Evolutionary conservation across 2,113 vertebrate genomes (phyloP).

Genomic region (Aegithalos caudatus): DNA sequence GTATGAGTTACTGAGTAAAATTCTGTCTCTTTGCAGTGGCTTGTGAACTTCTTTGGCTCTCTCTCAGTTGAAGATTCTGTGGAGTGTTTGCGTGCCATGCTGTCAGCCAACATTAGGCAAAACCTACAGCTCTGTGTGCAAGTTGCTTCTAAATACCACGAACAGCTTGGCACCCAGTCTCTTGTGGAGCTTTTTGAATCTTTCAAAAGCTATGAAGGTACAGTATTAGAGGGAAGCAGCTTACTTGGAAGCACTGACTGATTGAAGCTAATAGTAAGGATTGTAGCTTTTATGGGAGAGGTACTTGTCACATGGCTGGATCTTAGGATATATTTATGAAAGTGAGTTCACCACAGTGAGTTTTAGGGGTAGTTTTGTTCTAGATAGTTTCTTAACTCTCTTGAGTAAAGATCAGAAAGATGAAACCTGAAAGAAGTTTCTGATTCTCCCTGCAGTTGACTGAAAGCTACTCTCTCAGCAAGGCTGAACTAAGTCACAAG

Average conservation of each 20-base stretch:
- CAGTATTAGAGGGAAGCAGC: background rate
- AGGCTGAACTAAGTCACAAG: background rate
- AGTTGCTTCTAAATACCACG: constrained; percentile 91
- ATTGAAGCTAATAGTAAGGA: background rate
- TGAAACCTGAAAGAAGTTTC: background rate
- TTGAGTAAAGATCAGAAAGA: background rate
- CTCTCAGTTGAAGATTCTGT: constrained; percentile 89
- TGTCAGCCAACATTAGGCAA: constrained; percentile 89
- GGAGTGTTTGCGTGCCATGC: constrained; percentile 88
- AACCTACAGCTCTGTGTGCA: constrained; percentile 91
- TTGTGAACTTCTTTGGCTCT: constrained; percentile 90
- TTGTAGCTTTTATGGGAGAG: background rate
- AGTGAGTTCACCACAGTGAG: background rate
- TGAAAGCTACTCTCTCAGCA: background rate
- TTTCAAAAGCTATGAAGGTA: constrained; percentile 94
- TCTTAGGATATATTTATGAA: background rate
- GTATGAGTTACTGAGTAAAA: background rate
- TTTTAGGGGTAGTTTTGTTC: background rate
- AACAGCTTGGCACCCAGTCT: constrained; percentile 86
- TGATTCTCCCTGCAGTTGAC: background rate
- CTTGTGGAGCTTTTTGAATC: constrained; percentile 93
- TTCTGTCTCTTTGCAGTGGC: constrained; percentile 77
- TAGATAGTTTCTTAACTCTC: background rate
- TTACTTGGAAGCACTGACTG: background rate
- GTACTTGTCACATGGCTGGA: background rate